Conservation (phyloP, 2,113 vertebrate species). For the Emydocephalus ijimae region DNA sequence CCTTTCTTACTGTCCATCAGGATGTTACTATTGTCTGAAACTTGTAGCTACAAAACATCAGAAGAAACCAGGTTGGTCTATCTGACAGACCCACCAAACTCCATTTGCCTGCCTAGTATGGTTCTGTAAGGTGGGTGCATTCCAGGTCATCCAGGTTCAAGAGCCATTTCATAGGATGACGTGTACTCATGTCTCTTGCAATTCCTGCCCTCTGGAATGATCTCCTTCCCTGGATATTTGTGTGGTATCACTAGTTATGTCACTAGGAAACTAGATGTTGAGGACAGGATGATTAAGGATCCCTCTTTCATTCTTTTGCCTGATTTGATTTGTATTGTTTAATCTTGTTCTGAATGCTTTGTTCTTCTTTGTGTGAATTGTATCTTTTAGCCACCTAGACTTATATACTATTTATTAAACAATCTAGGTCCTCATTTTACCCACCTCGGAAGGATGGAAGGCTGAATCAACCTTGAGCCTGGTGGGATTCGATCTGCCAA, state of each 20-base stretch:
- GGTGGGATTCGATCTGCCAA: too few species aligned
- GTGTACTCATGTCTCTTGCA: background rate
- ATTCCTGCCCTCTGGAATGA: background rate
- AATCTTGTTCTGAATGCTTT: background rate
- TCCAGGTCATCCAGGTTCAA: background rate
- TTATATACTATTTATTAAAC: too few species aligned
- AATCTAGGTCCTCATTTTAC: too few species aligned
- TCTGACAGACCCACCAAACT: background rate
- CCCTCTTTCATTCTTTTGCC: background rate
- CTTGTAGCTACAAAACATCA: background rate
- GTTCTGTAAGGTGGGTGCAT: background rate
- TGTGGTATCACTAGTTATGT: background rate
- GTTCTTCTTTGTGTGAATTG: background rate
- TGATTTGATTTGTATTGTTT: background rate
- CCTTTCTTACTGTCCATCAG: background rate
- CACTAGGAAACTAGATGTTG: background rate
- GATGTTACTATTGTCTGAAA: background rate
- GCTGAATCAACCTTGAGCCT: too few species aligned
- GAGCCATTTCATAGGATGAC: background rate
- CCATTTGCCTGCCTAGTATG: background rate
- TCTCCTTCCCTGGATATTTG: background rate
- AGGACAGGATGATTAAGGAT: background rate
- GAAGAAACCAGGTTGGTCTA: background rate
- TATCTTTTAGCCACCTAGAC: background rate
- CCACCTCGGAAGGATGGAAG: too few species aligned